Percentiles rank a stretch among this genome's conserved stretches.
Conservation (phyloP, 2,113 vertebrate species). For the Microtus oregoni region DNA sequence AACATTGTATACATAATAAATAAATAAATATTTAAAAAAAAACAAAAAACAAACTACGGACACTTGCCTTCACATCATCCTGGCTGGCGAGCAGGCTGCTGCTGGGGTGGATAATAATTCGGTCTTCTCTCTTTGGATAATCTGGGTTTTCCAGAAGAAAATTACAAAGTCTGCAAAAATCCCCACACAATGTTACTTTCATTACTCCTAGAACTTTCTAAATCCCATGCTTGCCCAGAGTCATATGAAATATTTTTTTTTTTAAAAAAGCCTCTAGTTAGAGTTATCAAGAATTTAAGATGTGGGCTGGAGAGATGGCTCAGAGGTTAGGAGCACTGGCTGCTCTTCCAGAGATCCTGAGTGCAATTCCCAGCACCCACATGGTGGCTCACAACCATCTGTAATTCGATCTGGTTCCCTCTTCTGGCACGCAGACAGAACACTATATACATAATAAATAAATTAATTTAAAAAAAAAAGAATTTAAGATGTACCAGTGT, state of each 20-base stretch:
- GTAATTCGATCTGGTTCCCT: too few species aligned
- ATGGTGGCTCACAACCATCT: too few species aligned
- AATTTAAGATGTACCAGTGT: constrained; percentile 10
- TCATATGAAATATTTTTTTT: neutral
- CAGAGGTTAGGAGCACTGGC: too few species aligned
- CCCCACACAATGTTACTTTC: constrained; percentile 70
- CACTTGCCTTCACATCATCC: constrained; percentile 90
- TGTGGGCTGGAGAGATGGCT: neutral
- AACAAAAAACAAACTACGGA: neutral
- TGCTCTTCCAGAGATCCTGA: too few species aligned
- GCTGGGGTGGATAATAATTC: constrained; percentile 89
- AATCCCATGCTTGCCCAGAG: neutral
- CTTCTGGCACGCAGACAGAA: too few species aligned
- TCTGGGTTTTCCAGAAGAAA: constrained; percentile 96
- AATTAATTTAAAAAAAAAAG: neutral
- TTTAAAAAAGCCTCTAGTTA: neutral
- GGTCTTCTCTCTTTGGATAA: constrained; percentile 93
- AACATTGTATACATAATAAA: too few species aligned
- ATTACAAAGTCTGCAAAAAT: constrained; percentile 93
- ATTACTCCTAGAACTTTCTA: constrained; percentile 63
- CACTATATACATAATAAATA: too few species aligned
- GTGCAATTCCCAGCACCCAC: too few species aligned
- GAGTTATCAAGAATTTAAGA: constrained; percentile 21
- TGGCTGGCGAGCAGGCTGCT: constrained; percentile 95
- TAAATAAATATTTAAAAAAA: too few species aligned